Base-by-base conservation (phyloP, 2,888 invertebrate species). In the Idaea dimidiata region DNA sequence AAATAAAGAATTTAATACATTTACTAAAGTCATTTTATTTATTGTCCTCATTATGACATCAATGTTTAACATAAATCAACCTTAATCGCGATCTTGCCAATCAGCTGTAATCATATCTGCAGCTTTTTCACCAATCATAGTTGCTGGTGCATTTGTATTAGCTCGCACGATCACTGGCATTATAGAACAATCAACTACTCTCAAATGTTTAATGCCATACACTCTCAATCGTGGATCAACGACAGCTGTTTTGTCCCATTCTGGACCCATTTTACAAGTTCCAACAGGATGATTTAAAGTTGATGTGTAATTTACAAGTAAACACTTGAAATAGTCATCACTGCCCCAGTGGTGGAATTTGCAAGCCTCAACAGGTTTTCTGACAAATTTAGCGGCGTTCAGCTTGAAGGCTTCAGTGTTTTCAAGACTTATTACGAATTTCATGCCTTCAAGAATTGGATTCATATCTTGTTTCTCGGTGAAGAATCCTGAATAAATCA, bases 141-240 rank as follows among this genome's bases (percentile, higher is more conserved):
- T 95, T 0, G 94, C 93, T 0, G 97, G 95, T 0, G 96, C 97
- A 75, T 97, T 97, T 0, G 97, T 97, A 79, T 97, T 97, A 0
- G 96, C 96, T 67, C 96, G 95, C 0, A 95, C 90, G 32, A 97
- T 94, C 0, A 85, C 88, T 0, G 97, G 97, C 96, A 97, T 97
- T 54, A 97, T 95, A 6, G 96, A 96, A 0, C 96, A 95, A 79
- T 97, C 97, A 0, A 95, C 94, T 0, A 97, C 96, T 60, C 97
- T 90, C 0, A 96, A 77, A 3, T 93, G 84, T 6, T 71, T 60
- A 0, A 88, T 62, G 0, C 96, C 96, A 62, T 95, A 93, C 0
- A 97, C 95, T 59, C 89, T 91, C 4, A 97, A 80, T 62, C 94
- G 85, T 0, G 95, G 93, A 80, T 95, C 95, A 0, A 97, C 96